Evolutionary conservation across 2,888 invertebrate species (phyloP).

Genomic region (Laothoe populi): DNA sequence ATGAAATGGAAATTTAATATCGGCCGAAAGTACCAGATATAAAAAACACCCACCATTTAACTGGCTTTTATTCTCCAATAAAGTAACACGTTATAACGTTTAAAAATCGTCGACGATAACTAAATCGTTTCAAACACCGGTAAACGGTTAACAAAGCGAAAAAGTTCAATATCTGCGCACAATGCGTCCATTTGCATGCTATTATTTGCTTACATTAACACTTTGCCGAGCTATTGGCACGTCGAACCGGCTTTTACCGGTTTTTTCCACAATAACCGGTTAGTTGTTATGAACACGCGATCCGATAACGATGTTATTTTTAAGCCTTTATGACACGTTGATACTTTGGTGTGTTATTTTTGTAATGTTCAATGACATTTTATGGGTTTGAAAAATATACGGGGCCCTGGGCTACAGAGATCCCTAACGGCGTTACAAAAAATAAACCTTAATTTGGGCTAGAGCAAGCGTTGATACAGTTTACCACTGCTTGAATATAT

Average conservation of each 20-base stretch:
- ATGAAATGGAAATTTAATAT: too few species aligned
- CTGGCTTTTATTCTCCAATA: not conserved
- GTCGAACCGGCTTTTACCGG: slow-evolving; percentile 12
- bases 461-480: too few species aligned
- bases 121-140: slow-evolving; percentile 1
- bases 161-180: slow-evolving; percentile 21
- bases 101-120: not conserved
- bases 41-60: not conserved
- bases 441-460: too few species aligned
- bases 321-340: slow-evolving; percentile 4
- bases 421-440: too few species aligned
- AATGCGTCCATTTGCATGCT: slow-evolving; percentile 7
- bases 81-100: not conserved
- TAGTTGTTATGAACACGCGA: slow-evolving; percentile 18
- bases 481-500: too few species aligned
- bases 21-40: too few species aligned
- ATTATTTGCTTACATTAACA: slow-evolving; percentile 24
- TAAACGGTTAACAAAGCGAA: slow-evolving; percentile 10
- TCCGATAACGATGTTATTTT: slow-evolving; percentile 20
- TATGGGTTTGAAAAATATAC: not conserved
- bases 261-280: slow-evolving; percentile 10
- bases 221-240: slow-evolving; percentile 12
- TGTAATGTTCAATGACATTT: not conserved
- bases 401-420: not conserved
- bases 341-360: slow-evolving; percentile 6